phyloP scores from a whole-genome alignment of 2,797 vertebrate genomes.

The Channa striata region DNA sequence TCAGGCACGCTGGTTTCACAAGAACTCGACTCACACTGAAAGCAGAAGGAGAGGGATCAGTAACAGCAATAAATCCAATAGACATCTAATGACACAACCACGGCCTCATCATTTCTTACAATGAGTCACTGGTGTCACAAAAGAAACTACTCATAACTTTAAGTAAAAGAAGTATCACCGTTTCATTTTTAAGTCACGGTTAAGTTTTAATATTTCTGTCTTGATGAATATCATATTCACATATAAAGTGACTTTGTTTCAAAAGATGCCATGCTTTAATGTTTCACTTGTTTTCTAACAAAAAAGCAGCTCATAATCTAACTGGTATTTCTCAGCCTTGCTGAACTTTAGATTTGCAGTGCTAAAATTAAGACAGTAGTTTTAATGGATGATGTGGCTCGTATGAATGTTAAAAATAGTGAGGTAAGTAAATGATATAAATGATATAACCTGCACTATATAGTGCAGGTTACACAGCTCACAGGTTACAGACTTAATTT shows the following conservation, averaged over 20 bases:
- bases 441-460: no score
- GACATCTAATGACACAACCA: not conserved
- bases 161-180: not conserved
- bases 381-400: not conserved
- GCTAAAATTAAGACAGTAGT: not conserved
- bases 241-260: not conserved
- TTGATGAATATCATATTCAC: not conserved
- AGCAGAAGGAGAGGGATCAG: slow-evolving; percentile 6
- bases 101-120: not conserved
- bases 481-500: no score
- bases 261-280: not conserved
- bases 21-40: slow-evolving; percentile 19
- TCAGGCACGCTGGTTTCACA: slow-evolving; percentile 28
- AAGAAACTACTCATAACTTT: not conserved
- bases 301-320: not conserved
- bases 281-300: not conserved
- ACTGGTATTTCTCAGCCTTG: not conserved
- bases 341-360: not conserved
- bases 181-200: not conserved
- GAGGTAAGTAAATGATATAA: slow-evolving; percentile 8
- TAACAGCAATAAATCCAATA: not conserved
- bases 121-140: not conserved
- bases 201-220: not conserved
- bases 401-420: slow-evolving; percentile 17
- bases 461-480: no score